phyloP scores from a whole-genome alignment of 2,797 vertebrate species.

The Cynopterus sphinx region DNA sequence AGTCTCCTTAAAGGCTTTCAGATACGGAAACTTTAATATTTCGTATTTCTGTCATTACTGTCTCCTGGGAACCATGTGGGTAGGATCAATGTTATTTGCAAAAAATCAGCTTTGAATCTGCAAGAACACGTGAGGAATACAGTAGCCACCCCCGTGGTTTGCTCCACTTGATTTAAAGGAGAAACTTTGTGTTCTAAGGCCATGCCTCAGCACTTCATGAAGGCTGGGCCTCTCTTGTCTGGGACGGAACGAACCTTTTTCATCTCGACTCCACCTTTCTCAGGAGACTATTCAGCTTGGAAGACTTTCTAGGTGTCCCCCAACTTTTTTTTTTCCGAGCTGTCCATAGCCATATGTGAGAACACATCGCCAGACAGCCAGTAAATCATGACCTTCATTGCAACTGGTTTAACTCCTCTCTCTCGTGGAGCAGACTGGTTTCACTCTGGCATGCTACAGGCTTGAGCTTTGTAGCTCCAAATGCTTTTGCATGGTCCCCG shows the following conservation, averaged over 20 bases:
- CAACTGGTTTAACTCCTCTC: neutral
- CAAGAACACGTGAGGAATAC: neutral
- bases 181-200: neutral
- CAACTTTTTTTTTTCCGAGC: no score
- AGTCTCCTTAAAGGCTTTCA: neutral
- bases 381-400: neutral
- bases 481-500: neutral
- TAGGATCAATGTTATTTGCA: neutral
- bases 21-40: neutral
- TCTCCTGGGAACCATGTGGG: neutral
- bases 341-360: neutral
- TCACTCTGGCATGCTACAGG: neutral
- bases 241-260: neutral
- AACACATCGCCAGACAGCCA: neutral
- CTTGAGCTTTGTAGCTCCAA: neutral
- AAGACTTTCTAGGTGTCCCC: neutral
- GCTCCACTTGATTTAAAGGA: conserved; percentile 12
- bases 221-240: neutral
- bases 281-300: neutral
- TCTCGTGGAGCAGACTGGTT: neutral
- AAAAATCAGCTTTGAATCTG: conserved; percentile 9
- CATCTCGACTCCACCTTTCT: neutral
- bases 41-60: conserved; percentile 6
- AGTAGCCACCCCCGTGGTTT: neutral
- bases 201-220: neutral